phyloP scores from a whole-genome alignment of 2,888 invertebrate species.

The Drosophila diplacantha region DNA sequence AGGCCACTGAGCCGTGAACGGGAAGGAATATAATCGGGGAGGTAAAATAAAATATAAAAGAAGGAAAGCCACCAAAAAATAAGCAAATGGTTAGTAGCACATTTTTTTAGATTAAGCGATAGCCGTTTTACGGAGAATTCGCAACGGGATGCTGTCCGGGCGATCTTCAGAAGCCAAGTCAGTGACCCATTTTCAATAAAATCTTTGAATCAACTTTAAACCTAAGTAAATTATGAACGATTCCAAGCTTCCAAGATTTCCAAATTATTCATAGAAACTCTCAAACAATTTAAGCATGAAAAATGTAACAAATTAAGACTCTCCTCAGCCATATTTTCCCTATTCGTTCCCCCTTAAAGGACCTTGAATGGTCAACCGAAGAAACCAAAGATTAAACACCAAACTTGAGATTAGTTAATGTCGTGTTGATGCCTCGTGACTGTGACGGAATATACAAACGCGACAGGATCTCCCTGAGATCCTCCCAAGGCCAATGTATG shows the following conservation, averaged over 20 bases:
- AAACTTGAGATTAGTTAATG: conserved; percentile 36
- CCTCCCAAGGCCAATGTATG: conserved; percentile 54
- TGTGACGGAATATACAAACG: conserved; percentile 57
- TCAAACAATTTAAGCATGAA: too few relatives aligned
- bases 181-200: conserved; percentile 3
- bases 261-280: too few relatives aligned
- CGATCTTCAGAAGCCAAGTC: conserved; percentile 4
- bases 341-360: background rate
- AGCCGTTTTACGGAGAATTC: conserved; percentile 17
- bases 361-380: conserved; percentile 20
- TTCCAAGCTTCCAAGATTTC: background rate
- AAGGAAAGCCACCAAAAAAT: background rate
- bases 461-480: conserved; percentile 36
- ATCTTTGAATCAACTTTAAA: too few relatives aligned
- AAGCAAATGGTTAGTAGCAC: background rate
- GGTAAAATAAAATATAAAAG: conserved; percentile 10
- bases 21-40: background rate
- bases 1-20: conserved; percentile 63
- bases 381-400: conserved; percentile 16
- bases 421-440: conserved; percentile 31
- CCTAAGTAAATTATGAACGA: background rate
- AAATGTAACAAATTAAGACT: background rate
- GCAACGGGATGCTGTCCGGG: conserved; percentile 14
- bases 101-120: conserved; percentile 32
- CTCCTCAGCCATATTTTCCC: background rate